phyloP scores from a whole-genome alignment of 2,888 invertebrate species.

The Drosophila subsilvestris region DNA sequence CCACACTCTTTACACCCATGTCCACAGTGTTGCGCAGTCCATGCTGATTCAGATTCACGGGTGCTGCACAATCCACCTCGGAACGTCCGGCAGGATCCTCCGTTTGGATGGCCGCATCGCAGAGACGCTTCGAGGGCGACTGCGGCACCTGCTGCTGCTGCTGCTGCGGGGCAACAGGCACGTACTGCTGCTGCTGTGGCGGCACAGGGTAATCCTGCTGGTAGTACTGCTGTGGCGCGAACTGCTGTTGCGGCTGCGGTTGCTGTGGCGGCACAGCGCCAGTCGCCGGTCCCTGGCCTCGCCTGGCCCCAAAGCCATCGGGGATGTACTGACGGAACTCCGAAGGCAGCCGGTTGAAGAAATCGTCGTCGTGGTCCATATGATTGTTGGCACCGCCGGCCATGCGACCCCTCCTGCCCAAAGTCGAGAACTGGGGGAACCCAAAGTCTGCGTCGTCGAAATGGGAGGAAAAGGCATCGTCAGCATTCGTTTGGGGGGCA shows the following conservation, averaged over 20 bases:
- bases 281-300: conserved; percentile 42
- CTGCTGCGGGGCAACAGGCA: conserved; percentile 19
- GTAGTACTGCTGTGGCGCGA: conserved; percentile 17
- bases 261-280: conserved; percentile 35
- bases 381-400: conserved; percentile 57
- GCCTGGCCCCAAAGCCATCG: conserved; percentile 80
- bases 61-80: conserved; percentile 75
- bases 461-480: conserved; percentile 75
- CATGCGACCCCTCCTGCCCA: conserved; percentile 79
- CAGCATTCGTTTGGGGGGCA: conserved; percentile 69
- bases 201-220: conserved; percentile 36
- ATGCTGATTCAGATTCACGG: conserved; percentile 86
- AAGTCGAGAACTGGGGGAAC: conserved; percentile 82
- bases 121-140: conserved; percentile 79
- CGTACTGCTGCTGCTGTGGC: conserved; percentile 46
- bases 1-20: conserved; percentile 88
- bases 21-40: conserved; percentile 91
- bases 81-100: conserved; percentile 77
- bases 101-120: conserved; percentile 84
- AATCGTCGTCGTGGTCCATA: conserved; percentile 77
- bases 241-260: conserved; percentile 29
- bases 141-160: conserved; percentile 60
- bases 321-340: conserved; percentile 84
- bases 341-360: conserved; percentile 83
- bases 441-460: conserved; percentile 82